Evolutionary conservation across 2,113 vertebrate species (phyloP), one percentile per base, ranked within the genome.

Genomic region (Mormoops blainvillei): DNA sequence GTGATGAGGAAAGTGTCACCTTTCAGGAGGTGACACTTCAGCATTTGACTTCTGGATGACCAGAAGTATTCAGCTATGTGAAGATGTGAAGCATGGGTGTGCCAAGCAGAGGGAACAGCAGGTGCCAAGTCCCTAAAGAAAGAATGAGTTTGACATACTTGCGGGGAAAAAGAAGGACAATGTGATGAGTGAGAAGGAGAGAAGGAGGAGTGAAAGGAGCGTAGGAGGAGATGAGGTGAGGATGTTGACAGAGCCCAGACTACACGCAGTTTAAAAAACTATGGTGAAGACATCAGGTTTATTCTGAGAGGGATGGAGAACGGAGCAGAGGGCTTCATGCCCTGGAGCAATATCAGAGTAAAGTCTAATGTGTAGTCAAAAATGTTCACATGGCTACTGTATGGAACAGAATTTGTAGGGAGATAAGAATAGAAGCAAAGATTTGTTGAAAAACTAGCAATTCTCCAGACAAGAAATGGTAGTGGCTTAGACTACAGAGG

Each of bases 401-500:
- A 18, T 41, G 24, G 50, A 43, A 19, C 7, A 22, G 0, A 4
- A 14, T 4, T 13, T 36, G 8, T 13, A 28, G 50, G 28, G 5
- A 74, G 13, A 4, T 12, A 45, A 12, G 26, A 63, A 87, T 0
- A 0, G 22, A 70, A 48, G 50, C 33, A 70, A 45, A 54, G 33
- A 36, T 4, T 10, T 67, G 31, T 0, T 68, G 58, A 63, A 77
- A 65, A 5, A 8, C 4, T 26, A n/a, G 36, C 4, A 20, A 1
- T 36, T 84, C 52, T 76, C 70, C 15, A 41, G 38, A 38, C 6
- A 73, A 73, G 20, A 41, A 50, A 5, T 2, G 0, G 38, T 5
- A 20, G 20, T 58, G 52, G 15, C 52, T 87, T 36, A 68, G 22
- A 48, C 3, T 14, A 31, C 0, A 0, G 10, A 4, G 45, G 0